These are phyloP conservation scores for Crematogaster levior DNA, from an alignment of 2,888 invertebrate genomes.

Conservation along the genomic window DNA sequence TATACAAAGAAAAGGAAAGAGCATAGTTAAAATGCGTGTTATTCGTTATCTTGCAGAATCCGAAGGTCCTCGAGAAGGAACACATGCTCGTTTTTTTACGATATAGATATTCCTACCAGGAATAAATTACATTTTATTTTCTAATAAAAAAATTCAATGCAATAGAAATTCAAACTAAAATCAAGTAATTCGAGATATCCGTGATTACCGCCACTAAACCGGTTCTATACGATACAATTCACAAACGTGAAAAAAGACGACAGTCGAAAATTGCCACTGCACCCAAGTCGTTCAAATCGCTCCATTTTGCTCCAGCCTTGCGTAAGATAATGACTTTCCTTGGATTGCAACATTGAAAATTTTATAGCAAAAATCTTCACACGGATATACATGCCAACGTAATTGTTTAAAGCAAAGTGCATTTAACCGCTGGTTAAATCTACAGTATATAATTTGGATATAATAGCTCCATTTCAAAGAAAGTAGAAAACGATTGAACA, in stretches of 20 bases:
- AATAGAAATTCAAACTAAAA: not conserved
- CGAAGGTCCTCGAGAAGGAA: not conserved
- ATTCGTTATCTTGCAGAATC: not conserved
- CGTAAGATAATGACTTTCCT: slow-evolving; percentile 24
- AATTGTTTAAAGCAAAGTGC: slow-evolving; percentile 10
- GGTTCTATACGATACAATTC: not conserved
- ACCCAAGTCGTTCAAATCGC: not conserved
- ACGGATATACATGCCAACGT: not conserved
- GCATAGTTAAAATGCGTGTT: not conserved
- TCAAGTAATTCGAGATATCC: not conserved
- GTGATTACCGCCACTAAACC: not conserved
- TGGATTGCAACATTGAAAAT: slow-evolving; percentile 36
- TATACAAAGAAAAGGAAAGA: no score
- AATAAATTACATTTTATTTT: not conserved
- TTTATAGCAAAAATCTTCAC: not conserved
- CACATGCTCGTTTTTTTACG: not conserved
- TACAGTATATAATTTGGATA: slow-evolving; percentile 26
- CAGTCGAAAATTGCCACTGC: not conserved
- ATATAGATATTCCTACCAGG: not conserved
- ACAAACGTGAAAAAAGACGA: slow-evolving; percentile 2
- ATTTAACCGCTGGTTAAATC: not conserved
- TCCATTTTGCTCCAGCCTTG: slow-evolving; percentile 14
- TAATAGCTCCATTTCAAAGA: not conserved
- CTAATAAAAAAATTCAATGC: not conserved
- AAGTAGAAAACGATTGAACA: not conserved